Evolutionary conservation across 2,888 invertebrate genomes (phyloP).

Genomic region (Lasioglossum pauxillum): DNA sequence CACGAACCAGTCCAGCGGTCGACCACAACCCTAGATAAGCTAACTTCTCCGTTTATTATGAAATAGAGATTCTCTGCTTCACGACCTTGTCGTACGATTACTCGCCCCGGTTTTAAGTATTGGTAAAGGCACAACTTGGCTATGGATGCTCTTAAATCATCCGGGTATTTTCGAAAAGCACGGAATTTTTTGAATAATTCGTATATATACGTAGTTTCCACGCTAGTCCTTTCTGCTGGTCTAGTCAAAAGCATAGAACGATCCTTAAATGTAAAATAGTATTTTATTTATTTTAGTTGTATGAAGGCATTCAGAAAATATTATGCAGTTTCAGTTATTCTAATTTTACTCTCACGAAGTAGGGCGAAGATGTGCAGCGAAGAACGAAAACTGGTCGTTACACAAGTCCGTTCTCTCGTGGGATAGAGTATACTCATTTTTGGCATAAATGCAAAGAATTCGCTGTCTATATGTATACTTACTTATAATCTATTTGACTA

Average conservation of each 20-base stretch:
- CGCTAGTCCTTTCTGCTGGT: constrained; percentile 63
- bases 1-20: constrained; percentile 84
- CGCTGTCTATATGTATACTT: no score
- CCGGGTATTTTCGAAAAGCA: constrained; percentile 75
- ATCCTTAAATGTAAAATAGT: constrained; percentile 71
- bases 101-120: constrained; percentile 86
- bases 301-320: not conserved
- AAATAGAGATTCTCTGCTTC: constrained; percentile 88
- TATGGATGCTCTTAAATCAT: constrained; percentile 87
- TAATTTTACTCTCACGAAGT: not conserved
- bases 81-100: constrained; percentile 88
- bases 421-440: no score
- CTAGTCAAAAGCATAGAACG: constrained; percentile 74
- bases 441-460: no score
- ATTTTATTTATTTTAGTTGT: not conserved
- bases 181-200: constrained; percentile 71
- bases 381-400: no score
- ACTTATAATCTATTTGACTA: not conserved
- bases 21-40: constrained; percentile 85
- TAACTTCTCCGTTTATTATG: constrained; percentile 87
- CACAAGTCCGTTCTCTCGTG: no score
- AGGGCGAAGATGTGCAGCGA: no score
- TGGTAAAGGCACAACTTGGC: constrained; percentile 88
- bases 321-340: not conserved
- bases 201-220: constrained; percentile 68